phyloP scores from a whole-genome alignment of 2,888 invertebrate species.

The Harmothoe impar region DNA sequence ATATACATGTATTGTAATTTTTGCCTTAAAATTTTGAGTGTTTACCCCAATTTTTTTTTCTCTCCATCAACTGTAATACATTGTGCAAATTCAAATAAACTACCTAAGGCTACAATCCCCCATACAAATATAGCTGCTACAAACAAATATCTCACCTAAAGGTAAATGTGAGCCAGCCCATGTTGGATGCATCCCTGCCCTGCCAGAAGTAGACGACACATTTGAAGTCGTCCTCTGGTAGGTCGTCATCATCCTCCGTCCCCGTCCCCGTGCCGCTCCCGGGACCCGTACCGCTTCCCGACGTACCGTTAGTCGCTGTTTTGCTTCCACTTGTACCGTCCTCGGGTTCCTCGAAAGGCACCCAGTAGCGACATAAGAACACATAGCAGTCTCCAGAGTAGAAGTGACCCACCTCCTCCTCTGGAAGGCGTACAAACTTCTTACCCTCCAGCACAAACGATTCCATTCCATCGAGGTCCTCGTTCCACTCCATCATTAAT shows the following conservation, averaged over 20 bases:
- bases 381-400: slow-evolving; percentile 98
- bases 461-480: slow-evolving; percentile 98
- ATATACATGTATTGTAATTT: too few relatives aligned
- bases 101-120: too few relatives aligned
- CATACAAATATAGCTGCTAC: neutral
- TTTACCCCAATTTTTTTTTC: too few relatives aligned
- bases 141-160: slow-evolving; percentile 87
- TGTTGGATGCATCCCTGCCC: slow-evolving; percentile 96
- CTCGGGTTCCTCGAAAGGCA: slow-evolving; percentile 85
- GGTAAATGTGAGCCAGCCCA: slow-evolving; percentile 99
- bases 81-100: too few relatives aligned
- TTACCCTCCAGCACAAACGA: slow-evolving; percentile 97
- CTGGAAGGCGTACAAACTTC: slow-evolving; percentile 98
- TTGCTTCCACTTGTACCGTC: neutral
- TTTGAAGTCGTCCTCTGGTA: slow-evolving; percentile 89
- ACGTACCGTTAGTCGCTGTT: slow-evolving; percentile 83
- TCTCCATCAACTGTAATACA: too few relatives aligned
- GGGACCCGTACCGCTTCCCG: slow-evolving; percentile 86
- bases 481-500: slow-evolving; percentile 97
- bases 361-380: slow-evolving; percentile 97
- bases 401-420: slow-evolving; percentile 95
- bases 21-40: too few relatives aligned
- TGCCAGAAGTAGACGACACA: slow-evolving; percentile 99
- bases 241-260: slow-evolving; percentile 84
- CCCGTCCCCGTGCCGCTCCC: slow-evolving; percentile 85